These are phyloP conservation scores for Stegodyphus mimosarum DNA, from an alignment of 1,140 invertebrate species.

Conservation along the genomic window DNA sequence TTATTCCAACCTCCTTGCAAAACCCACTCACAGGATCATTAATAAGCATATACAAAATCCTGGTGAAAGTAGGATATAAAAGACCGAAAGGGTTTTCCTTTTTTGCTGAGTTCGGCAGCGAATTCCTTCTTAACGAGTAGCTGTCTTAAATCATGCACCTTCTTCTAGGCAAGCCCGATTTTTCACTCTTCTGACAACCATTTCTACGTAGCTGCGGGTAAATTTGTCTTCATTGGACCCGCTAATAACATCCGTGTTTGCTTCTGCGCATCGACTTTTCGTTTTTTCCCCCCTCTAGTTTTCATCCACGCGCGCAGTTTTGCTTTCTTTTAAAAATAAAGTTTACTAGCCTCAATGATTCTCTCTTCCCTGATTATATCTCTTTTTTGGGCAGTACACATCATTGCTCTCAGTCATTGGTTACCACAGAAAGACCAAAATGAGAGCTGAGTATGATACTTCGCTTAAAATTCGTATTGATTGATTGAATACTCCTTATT, in stretches of 20 bases:
- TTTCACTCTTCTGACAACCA: constrained; percentile 39
- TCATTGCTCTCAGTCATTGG: neutral
- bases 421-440: no score
- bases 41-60: no score
- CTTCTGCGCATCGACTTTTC: neutral
- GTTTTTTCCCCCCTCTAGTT: neutral
- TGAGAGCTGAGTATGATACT: no score
- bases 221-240: constrained; percentile 57
- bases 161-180: constrained; percentile 9
- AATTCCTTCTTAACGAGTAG: constrained; percentile 10
- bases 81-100: no score
- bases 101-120: no score
- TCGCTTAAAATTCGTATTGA: no score
- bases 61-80: no score
- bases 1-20: no score
- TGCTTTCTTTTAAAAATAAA: neutral
- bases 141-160: constrained; percentile 26
- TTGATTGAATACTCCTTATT: no score
- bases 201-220: constrained; percentile 39
- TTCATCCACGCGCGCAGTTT: neutral
- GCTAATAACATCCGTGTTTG: constrained; percentile 42
- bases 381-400: neutral
- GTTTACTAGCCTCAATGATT: neutral
- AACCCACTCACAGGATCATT: no score
- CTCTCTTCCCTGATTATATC: neutral